Evolutionary conservation across 1,140 invertebrate species (phyloP), one percentile per base, ranked within the genome.

Genomic region (Brachionus paranguensis): DNA sequence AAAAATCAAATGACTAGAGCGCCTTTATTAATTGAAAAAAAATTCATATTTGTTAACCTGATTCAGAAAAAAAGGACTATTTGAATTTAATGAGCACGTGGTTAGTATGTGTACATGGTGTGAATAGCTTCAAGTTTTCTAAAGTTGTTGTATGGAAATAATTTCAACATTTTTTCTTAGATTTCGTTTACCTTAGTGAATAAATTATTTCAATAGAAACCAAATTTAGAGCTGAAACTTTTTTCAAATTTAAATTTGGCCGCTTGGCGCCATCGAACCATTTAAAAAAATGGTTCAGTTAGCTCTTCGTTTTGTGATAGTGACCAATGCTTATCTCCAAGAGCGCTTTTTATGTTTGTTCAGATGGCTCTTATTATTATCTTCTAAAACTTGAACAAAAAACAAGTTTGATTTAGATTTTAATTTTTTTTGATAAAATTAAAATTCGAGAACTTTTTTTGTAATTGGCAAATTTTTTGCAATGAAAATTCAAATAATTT

Each of bases 201-300:
- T 72, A 72, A 72, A 72, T 72, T 72, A 72, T 72, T 72, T 72
- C 65, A 68, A 68, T 68, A 68, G 65, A 68, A 68, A 37, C 68
- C 37, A 72, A 72, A 68, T 68, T 37, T 68, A 68, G 14, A 17
- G 14, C 7, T n/a, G 14, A 37, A 72, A 72, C 1, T 41, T 72
- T 72, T 37, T 72, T 43, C 12, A 17, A 41, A 41, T 72, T 72
- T n/a, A 17, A 14, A n/a, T 3, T 37, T 55, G 6, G 6, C 17
- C 3, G 53, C 7, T 17, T 55, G 53, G 17, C 7, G 53, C 53
- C 53, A 55, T 20, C 17, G 7, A 5, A 55, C 17, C 17, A 50
- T 50, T n/a, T 50, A 37, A 50, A 55, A 17, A 17, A 17, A n/a
- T 55, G 53, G 17, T 17, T 24, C 17, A 17, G 6, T 20, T 55